These are phyloP conservation scores for Centropus unirufus DNA, from an alignment of 2,113 vertebrate genomes.

Conservation along the genomic window DNA sequence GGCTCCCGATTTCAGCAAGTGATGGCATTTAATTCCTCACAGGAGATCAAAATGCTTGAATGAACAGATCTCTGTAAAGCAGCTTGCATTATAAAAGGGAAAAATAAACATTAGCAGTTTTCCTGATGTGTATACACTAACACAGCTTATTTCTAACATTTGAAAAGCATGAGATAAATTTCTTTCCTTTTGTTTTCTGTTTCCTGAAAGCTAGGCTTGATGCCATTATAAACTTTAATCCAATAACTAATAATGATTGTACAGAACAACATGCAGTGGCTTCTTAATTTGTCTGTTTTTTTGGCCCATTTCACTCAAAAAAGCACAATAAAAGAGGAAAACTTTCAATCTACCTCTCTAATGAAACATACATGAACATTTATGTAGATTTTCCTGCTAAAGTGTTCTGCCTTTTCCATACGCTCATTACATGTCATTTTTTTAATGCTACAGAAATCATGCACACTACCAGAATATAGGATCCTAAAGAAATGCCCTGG, in stretches of 20 bases:
- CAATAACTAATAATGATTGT: neutral
- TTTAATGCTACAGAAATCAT: neutral
- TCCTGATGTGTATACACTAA: neutral
- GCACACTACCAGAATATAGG: neutral
- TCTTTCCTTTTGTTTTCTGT: neutral
- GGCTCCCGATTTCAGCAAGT: neutral
- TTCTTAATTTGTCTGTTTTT: neutral
- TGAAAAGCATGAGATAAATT: neutral
- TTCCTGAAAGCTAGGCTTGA: neutral
- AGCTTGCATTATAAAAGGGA: neutral
- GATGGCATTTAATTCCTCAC: neutral
- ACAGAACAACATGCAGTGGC: neutral
- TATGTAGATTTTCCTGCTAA: neutral
- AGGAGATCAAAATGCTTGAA: neutral
- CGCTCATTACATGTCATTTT: neutral
- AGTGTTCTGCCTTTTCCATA: neutral
- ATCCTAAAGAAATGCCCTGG: neutral
- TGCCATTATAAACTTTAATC: neutral
- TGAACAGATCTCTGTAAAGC: neutral
- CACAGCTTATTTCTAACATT: neutral
- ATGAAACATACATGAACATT: neutral
- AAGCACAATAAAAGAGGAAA: neutral
- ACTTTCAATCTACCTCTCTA: neutral
- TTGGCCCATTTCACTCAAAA: neutral
- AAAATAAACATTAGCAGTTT: neutral